phyloP scores from a whole-genome alignment of 2,797 vertebrate genomes.

The Artibeus lituratus region DNA sequence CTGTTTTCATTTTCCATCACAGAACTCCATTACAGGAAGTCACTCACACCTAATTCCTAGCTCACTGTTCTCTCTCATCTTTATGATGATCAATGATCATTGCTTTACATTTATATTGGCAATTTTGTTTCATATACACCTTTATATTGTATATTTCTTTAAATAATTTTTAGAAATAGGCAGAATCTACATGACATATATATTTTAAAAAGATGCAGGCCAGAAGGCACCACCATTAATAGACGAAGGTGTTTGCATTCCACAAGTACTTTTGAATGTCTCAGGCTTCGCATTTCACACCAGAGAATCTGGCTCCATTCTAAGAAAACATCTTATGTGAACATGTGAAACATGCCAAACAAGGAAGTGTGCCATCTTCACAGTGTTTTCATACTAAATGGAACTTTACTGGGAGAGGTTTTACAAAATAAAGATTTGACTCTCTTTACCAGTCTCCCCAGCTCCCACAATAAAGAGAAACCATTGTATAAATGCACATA shows the following conservation, averaged over 20 bases:
- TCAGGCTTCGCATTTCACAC: neutral
- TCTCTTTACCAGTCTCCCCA: neutral
- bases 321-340: neutral
- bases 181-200: neutral
- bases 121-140: neutral
- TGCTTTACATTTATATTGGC: neutral
- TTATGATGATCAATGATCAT: neutral
- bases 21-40: conserved; percentile 3
- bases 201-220: neutral
- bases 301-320: neutral
- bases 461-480: neutral
- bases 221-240: neutral
- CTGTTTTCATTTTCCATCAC: neutral
- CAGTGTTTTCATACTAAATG: neutral
- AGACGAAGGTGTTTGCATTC: neutral
- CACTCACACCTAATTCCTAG: neutral
- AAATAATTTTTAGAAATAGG: conserved; percentile 20
- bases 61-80: neutral
- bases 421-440: neutral
- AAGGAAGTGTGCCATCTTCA: neutral
- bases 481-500: neutral
- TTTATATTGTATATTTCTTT: neutral
- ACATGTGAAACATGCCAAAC: conserved; percentile 27
- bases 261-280: neutral
- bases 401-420: neutral